phyloP scores from a whole-genome alignment of 2,113 vertebrate species.

The Calyptomena viridis region DNA sequence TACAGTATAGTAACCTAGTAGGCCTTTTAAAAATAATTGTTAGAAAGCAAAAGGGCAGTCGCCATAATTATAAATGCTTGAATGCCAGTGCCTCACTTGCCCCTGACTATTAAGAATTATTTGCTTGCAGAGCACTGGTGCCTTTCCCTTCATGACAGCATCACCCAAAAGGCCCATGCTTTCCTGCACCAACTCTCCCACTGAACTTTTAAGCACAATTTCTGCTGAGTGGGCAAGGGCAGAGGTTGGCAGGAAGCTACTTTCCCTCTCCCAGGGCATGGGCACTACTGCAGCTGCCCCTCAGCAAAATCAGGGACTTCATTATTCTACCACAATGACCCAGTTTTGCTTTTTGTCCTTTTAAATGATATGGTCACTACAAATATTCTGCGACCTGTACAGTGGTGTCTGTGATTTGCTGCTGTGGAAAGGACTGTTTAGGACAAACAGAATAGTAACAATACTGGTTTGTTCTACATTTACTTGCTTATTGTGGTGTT shows the following conservation, averaged over 20 bases:
- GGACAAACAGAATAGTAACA: background rate
- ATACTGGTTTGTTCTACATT: background rate
- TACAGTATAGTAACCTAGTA: too few species aligned
- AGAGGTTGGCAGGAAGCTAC: background rate
- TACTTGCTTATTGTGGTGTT: background rate
- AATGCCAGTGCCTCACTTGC: background rate
- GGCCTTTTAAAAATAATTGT: background rate
- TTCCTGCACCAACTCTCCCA: rapidly evolving
- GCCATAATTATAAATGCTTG: background rate
- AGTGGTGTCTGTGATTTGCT: background rate
- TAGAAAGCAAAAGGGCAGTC: too few species aligned
- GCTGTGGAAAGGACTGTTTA: background rate
- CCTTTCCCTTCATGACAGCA: background rate
- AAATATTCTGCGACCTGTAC: background rate
- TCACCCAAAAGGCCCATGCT: background rate
- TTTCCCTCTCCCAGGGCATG: background rate
- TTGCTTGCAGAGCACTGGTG: background rate
- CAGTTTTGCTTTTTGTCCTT: background rate
- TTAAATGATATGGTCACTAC: background rate
- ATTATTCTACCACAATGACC: rapidly evolving
- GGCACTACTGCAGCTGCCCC: background rate
- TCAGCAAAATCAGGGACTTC: background rate
- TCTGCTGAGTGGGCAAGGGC: background rate
- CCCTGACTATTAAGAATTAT: background rate
- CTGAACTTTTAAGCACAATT: background rate